These are phyloP conservation scores for Chironomus riparius DNA, from an alignment of 2,888 invertebrate species.

Conservation along the genomic window DNA sequence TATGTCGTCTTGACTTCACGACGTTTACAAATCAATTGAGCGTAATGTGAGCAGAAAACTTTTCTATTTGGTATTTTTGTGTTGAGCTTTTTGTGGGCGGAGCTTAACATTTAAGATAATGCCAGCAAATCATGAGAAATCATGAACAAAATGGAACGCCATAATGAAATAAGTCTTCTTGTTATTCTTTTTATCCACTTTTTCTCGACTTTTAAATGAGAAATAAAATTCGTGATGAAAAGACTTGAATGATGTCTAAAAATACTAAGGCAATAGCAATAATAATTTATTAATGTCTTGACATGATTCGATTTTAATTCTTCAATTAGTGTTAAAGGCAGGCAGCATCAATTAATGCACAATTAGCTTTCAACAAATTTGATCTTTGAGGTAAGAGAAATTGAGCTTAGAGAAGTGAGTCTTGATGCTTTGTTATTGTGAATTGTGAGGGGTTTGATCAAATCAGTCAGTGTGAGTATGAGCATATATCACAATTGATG, in stretches of 20 bases:
- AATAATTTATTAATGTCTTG: conserved; percentile 5
- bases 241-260: conserved; percentile 2
- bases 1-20: not conserved
- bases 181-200: not conserved
- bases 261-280: not conserved
- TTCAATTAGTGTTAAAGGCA: not conserved
- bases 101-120: not conserved
- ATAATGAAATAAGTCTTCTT: not conserved
- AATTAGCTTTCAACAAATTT: not conserved
- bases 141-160: not conserved
- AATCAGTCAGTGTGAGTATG: not conserved
- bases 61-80: not conserved
- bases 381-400: not conserved
- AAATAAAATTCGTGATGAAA: not conserved
- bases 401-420: not conserved
- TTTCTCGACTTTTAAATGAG: not conserved
- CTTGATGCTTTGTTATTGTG: not conserved
- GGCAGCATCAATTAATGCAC: not conserved
- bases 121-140: not conserved
- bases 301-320: not conserved
- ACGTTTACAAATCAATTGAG: not conserved
- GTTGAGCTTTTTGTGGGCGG: not conserved
- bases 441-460: not conserved
- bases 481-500: not conserved
- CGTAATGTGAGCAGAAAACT: not conserved